Conservation (phyloP, 2,888 invertebrate species). For the Cheilosia scutellata region DNA sequence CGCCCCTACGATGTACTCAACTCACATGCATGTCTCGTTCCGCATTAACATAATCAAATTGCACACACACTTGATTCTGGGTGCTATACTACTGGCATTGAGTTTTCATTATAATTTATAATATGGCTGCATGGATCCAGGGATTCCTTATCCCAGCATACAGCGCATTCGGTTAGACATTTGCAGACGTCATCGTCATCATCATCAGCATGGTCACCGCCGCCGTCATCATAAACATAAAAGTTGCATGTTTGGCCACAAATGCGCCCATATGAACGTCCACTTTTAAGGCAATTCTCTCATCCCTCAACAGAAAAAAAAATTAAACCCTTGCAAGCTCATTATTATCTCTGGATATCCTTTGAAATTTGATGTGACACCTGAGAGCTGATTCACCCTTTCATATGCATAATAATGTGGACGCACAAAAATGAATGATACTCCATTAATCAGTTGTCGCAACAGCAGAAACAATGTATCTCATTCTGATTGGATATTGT, state of each 20-base stretch:
- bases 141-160: conserved; percentile 52
- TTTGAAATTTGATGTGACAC: conserved; percentile 25
- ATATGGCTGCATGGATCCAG: conserved; percentile 63
- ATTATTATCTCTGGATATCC: conserved; percentile 21
- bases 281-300: conserved; percentile 42
- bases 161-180: conserved; percentile 64
- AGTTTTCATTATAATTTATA: conserved; percentile 76
- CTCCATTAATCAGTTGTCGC: conserved; percentile 45
- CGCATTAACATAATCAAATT: conserved; percentile 76
- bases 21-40: conserved; percentile 65
- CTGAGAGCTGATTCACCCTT: conserved; percentile 18
- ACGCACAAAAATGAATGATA: conserved; percentile 36
- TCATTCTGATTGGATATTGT: conserved; percentile 55
- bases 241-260: conserved; percentile 51
- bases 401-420: conserved; percentile 27
- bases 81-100: conserved; percentile 46
- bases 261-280: background rate
- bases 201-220: conserved; percentile 22
- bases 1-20: conserved; percentile 57
- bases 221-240: conserved; percentile 60
- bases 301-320: background rate
- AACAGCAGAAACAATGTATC: conserved; percentile 2
- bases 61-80: conserved; percentile 57
- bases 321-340: conserved; percentile 7
- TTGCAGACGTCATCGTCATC: conserved; percentile 68